phyloP scores from a whole-genome alignment of 2,113 vertebrate genomes.

The Craseonycteris thonglongyai region DNA sequence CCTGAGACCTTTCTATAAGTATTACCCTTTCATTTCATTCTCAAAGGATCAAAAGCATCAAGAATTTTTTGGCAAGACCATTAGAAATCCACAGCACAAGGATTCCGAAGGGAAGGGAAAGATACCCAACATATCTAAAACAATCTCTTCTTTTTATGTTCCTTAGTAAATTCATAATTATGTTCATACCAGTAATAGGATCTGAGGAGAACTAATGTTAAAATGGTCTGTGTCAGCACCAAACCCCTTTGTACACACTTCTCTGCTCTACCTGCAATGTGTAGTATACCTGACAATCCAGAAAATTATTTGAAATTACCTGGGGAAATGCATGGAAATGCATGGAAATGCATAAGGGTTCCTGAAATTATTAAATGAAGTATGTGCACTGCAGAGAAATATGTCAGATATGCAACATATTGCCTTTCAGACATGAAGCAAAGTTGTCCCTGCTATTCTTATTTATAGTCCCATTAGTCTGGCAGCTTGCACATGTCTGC shows the following conservation, averaged over 20 bases:
- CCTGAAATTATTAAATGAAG: neutral
- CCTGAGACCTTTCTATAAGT: neutral
- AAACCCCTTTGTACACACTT: neutral
- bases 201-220: neutral
- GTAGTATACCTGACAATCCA: neutral
- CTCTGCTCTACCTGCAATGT: neutral
- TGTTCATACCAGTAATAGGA: neutral
- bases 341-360: neutral
- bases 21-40: neutral
- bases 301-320: neutral
- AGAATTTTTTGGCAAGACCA: neutral
- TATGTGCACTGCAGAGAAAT: neutral
- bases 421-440: neutral
- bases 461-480: neutral
- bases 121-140: neutral
- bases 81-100: neutral
- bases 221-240: neutral
- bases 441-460: neutral
- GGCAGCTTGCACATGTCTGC: neutral
- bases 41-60: neutral
- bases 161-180: neutral
- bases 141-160: neutral
- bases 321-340: neutral
- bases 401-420: neutral
- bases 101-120: neutral